Conservation (phyloP, 23 tunicate genomes). For the Aplidium turbinatum region DNA sequence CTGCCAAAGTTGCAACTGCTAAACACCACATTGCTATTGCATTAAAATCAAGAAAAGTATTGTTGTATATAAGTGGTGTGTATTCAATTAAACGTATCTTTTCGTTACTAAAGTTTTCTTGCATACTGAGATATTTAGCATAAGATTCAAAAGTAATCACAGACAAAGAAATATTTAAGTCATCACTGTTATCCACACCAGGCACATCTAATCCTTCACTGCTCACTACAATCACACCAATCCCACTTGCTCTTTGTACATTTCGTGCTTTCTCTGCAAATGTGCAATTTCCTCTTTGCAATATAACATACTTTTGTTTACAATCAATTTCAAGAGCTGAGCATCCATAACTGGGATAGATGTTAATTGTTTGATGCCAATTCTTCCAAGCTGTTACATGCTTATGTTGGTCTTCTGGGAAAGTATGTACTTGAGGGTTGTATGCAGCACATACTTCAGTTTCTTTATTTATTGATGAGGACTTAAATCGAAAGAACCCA, state of each 20-base stretch:
- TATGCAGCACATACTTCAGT: slow-evolving; percentile 27
- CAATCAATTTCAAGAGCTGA: slow-evolving; percentile 6
- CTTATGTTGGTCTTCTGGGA: too few species aligned
- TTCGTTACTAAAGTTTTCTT: slow-evolving; percentile 15
- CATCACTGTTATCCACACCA: slow-evolving; percentile 34
- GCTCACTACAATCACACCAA: slow-evolving; percentile 59
- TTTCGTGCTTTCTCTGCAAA: slow-evolving; percentile 55
- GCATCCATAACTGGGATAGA: slow-evolving; percentile 69
- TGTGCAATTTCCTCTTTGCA: slow-evolving; percentile 83
- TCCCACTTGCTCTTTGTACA: slow-evolving; percentile 57
- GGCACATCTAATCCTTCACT: slow-evolving; percentile 42
- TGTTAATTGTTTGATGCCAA: slow-evolving; percentile 40
- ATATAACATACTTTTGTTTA: slow-evolving; percentile 33
- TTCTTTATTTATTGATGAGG: too few species aligned
- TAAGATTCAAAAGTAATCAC: slow-evolving; percentile 49
- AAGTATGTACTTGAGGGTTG: slow-evolving; percentile 28
- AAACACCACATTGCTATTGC: slow-evolving; percentile 49
- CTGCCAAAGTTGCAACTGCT: slow-evolving; percentile 71
- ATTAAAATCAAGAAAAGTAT: slow-evolving; percentile 39
- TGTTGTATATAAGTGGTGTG: not conserved
- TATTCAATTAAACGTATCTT: slow-evolving; percentile 38
- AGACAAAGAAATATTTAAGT: slow-evolving; percentile 48
- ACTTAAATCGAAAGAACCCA: too few species aligned
- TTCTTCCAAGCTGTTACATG: not conserved
- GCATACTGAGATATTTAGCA: not conserved